Evolutionary conservation across 1,140 invertebrate genomes (phyloP).

Genomic region (Drosophila kikkawai): DNA sequence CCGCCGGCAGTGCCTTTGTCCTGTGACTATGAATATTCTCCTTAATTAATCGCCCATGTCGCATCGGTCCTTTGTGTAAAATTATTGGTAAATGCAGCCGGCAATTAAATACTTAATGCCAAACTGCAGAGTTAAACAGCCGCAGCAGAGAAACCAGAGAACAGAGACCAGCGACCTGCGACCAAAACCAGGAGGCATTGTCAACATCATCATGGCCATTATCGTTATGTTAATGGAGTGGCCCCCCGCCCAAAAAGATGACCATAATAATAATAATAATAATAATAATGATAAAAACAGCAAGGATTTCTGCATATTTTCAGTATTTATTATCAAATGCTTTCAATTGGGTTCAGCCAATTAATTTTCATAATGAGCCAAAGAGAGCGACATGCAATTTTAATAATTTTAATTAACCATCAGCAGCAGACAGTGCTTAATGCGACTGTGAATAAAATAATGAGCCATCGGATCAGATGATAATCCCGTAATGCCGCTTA

Average conservation of each 20-base stretch:
- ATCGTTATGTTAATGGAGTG: slow-evolving; percentile 58
- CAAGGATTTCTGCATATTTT: slow-evolving; percentile 42
- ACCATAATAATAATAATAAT: slow-evolving; percentile 38
- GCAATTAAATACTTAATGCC: slow-evolving; percentile 64
- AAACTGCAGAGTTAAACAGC: slow-evolving; percentile 44
- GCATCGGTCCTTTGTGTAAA: slow-evolving; percentile 49
- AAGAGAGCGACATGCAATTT: slow-evolving; percentile 50
- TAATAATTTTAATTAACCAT: slow-evolving; percentile 75
- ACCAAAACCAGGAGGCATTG: slow-evolving; percentile 20
- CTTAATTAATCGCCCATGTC: slow-evolving; percentile 47
- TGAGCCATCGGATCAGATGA: not conserved
- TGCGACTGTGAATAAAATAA: slow-evolving; percentile 32
- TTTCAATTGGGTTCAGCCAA: slow-evolving; percentile 55
- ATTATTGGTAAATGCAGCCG: slow-evolving; percentile 54
- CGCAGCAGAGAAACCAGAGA: slow-evolving; percentile 20
- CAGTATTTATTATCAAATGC: slow-evolving; percentile 67
- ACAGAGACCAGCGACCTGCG: slow-evolving; percentile 5
- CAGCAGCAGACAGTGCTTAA: slow-evolving; percentile 45
- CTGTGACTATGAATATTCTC: slow-evolving; percentile 38
- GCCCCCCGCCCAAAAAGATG: slow-evolving; percentile 24
- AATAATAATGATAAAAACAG: slow-evolving; percentile 24
- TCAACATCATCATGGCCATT: slow-evolving; percentile 28
- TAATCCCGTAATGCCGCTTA: slow-evolving; percentile 29
- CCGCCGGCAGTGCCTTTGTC: slow-evolving; percentile 16
- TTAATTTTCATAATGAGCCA: slow-evolving; percentile 63